phyloP scores from a whole-genome alignment of 2,113 vertebrate genomes.

The Phycodurus eques region DNA sequence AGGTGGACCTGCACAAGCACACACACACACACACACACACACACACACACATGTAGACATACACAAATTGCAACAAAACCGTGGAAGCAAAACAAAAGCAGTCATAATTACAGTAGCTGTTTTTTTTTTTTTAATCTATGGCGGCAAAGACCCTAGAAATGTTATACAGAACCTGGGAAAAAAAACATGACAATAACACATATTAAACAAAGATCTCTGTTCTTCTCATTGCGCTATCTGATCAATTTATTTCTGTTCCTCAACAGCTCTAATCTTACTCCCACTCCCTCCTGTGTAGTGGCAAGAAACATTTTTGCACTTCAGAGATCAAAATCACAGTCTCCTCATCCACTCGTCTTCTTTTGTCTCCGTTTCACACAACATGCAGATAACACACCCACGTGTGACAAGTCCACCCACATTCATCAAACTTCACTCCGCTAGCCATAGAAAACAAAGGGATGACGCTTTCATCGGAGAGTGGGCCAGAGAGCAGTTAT shows the following conservation, averaged over 20 bases:
- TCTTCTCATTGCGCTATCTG: conserved; percentile 67
- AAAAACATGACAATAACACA: conserved; percentile 45
- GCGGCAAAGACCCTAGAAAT: conserved; percentile 55
- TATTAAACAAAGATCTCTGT: conserved; percentile 66
- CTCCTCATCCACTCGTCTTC: conserved; percentile 70
- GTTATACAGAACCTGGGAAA: conserved; percentile 54
- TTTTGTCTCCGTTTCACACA: conserved; percentile 75
- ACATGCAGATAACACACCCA: conserved; percentile 74
- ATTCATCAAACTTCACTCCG: conserved; percentile 69
- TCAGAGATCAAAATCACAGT: conserved; percentile 73
- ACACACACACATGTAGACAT: conserved; percentile 13
- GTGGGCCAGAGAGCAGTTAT: conserved; percentile 55
- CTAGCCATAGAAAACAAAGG: conserved; percentile 57
- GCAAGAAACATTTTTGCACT: conserved; percentile 70
- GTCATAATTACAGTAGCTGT: conserved; percentile 56
- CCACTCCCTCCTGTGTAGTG: conserved; percentile 64
- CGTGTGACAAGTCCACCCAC: conserved; percentile 74
- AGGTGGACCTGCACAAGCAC: conserved; percentile 12
- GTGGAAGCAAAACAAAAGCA: conserved; percentile 58
- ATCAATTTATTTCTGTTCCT: conserved; percentile 75
- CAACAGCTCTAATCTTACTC: conserved; percentile 69
- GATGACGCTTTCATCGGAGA: conserved; percentile 58
- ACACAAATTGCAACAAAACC: conserved; percentile 49
- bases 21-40: conserved; percentile 7
- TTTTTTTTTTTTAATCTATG: conserved; percentile 62